Evolutionary conservation across 2,113 vertebrate genomes (phyloP), one percentile per base, ranked within the genome.

Genomic region (Megalops atlanticus): DNA sequence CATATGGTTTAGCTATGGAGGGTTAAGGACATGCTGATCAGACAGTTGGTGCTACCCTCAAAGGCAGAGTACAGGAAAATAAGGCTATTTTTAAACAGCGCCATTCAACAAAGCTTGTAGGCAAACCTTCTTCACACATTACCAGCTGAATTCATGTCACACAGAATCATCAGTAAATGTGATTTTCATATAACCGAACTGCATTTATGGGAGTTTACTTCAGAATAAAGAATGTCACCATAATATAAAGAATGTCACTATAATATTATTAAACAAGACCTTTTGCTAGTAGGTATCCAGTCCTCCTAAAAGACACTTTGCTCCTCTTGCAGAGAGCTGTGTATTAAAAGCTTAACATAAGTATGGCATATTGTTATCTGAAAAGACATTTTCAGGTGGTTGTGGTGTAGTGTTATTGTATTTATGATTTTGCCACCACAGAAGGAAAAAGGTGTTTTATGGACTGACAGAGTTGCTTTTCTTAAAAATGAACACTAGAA

Each of bases 1-100:
- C 82, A 87, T 58, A 47, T 52, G 76, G 78, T 74, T 85, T 81
- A 38, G 70, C 79, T 35, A 33, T n/a, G 72, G 35, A 49, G 35
- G 76, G 71, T 52, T 68, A 33, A 75, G 36, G 79, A 54, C 47
- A 40, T n/a, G 15, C 70, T 39, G 68, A 74, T 82, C 33, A 68
- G 35, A 82, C 78, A 27, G 21, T 80, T 16, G 69, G 70, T 54
- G 70, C n/a, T 52, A 24, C 73, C 33, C 70, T 49, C 78, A 15
- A 47, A 49, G 78, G 69, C 69, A 10, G 45, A 16, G 69, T 0
- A 27, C 41, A n/a, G 43, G 16, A 16, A 73, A 40, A 80, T 33
- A n/a, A n/a, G 10, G 21, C 69, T 80, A 80, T 80, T 80, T 80
- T 80, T 80, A 80, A 69, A 38, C 35, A 27, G 41, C 16, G 40